A percentile compares a stretch with the other conserved stretches of the same genome.
phyloP scores from a whole-genome alignment of 2,888 invertebrate genomes.

The Cyclophora punctaria region DNA sequence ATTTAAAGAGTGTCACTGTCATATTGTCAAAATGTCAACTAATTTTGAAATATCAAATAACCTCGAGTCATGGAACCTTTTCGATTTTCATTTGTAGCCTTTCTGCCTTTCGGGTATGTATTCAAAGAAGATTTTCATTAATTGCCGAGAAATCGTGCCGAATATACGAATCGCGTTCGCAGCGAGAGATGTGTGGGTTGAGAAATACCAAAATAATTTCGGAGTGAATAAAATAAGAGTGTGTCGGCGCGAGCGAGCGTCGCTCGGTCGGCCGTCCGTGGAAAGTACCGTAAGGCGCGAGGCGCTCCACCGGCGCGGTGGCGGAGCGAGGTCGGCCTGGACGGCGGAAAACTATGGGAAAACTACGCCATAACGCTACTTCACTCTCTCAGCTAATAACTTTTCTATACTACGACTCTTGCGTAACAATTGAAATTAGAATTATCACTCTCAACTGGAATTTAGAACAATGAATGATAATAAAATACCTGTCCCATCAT shows the following conservation, averaged over 20 bases:
- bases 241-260: constrained; percentile 17
- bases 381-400: neutral
- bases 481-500: no score
- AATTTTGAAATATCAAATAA: no score
- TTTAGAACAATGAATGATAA: no score
- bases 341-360: constrained; percentile 17
- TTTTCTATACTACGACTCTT: no score
- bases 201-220: constrained; percentile 10
- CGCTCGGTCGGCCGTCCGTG: constrained; percentile 14
- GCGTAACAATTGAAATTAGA: no score
- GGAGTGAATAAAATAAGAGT: constrained; percentile 14
- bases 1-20: no score
- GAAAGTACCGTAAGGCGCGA: constrained; percentile 54
- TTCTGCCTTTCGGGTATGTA: no score
- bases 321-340: constrained; percentile 10
- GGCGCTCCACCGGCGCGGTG: constrained; percentile 3
- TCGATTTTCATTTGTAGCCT: neutral
- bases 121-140: no score
- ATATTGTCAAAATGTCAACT: no score
- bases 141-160: no score
- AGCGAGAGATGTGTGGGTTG: constrained; percentile 3
- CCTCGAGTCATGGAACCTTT: neutral
- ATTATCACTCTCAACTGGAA: no score
- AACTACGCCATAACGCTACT: constrained; percentile 3
- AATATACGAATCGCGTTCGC: neutral